Base-by-base conservation (phyloP, 2,888 invertebrate species). In the Parthenolecanium corni region DNA sequence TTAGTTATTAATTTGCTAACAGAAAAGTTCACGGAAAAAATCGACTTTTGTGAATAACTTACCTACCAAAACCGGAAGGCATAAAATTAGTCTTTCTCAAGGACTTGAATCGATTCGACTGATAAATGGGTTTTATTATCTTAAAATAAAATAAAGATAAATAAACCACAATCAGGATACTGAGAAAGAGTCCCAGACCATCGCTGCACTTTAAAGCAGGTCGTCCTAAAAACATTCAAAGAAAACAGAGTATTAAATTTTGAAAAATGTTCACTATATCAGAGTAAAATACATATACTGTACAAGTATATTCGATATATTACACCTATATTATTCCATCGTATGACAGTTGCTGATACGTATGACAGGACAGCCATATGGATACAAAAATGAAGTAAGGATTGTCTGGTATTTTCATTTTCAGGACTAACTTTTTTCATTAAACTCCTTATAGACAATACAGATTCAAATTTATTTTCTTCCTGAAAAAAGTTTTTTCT, bases 321-420 rank as follows among this genome's bases (percentile, higher is more conserved):
- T 31, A 31, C n/a, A n/a, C 61, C 61, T 61, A 24, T 14, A n/a
- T 24, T 25, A 18, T 49, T 61, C 61, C 61, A 61, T 20, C 49
- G 61, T 18, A 49, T 21, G 14, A 61, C 16, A 9, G 61, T 49
- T 18, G 61, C 47, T 11, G 36, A 21, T 9, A 49, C 14, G 38
- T 61, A 61, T 24, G 61, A 18, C 20, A 61, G 16, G 16, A 61
- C 47, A 16, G 36, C 38, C 24, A 24, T 12, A 36, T 61, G 47
- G 16, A 47, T 21, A n/a, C 46, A 20, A 38, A 21, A 12, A 14
- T 11, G 36, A 36, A 36, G 2, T 2, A 46, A 20, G 3, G 38
- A 14, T 0, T 23, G 36, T 53, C 38, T 53, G n/a, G 23, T 24
- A 2, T 18, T 38, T 2, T 36, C 38, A 38, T 53, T 53, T 14